These are phyloP conservation scores for Mesocentrotus franciscanus DNA, from an alignment of 53 echinoderm and acorn worm species.

Conservation along the genomic window DNA sequence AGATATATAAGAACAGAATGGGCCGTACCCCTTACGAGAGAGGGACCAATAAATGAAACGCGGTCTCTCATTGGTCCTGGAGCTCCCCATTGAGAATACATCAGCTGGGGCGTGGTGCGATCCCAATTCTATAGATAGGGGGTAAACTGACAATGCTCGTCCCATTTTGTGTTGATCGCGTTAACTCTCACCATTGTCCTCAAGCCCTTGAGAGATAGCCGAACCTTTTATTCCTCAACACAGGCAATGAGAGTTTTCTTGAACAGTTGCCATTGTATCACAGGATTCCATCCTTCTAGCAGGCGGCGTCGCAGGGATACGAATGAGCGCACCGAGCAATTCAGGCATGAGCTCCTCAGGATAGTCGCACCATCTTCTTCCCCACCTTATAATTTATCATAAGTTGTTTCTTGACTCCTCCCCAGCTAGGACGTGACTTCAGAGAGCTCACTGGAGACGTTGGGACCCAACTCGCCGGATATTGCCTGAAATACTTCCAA, in stretches of 20 bases:
- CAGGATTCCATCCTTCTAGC: not conserved
- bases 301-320: not conserved
- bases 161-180: not conserved
- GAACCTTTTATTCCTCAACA: not conserved
- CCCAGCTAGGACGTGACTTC: not conserved
- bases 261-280: not conserved
- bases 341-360: not conserved
- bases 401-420: not conserved
- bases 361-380: not conserved
- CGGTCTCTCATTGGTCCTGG: not conserved
- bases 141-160: not conserved
- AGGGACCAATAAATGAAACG: not conserved
- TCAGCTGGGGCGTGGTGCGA: conserved; percentile 3
- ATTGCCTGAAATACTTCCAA: not conserved
- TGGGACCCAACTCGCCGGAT: not conserved
- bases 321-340: not conserved
- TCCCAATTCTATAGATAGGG: not conserved
- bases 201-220: not conserved
- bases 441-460: not conserved
- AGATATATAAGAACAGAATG: not conserved
- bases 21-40: not conserved
- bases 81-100: not conserved
- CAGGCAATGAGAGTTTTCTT: conserved; percentile 7
- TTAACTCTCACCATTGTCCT: not conserved
- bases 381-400: not conserved